These are phyloP conservation scores for Plumapathes pennacea DNA, from an alignment of 92 coral and sea anemone genomes.

Conservation along the genomic window DNA sequence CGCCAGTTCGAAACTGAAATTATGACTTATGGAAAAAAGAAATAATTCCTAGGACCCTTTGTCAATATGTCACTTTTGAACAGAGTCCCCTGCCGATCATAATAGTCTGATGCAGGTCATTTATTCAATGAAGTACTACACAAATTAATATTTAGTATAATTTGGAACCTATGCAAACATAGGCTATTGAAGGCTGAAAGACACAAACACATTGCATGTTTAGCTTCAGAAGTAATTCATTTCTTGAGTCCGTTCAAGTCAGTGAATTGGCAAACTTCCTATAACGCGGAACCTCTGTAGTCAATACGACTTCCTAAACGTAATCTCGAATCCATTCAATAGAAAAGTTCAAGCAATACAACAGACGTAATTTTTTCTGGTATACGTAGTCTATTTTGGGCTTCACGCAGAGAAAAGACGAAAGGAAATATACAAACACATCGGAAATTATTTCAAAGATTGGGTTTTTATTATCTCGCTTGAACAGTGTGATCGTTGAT, in stretches of 20 bases:
- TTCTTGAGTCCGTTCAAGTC: neutral
- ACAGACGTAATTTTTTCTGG: constrained; percentile 2
- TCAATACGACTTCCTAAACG: too few species aligned
- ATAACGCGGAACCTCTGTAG: too few species aligned
- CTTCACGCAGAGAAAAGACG: constrained; percentile 10
- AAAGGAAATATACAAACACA: constrained; percentile 17
- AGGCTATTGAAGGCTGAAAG: constrained; percentile 29
- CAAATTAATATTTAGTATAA: constrained; percentile 53
- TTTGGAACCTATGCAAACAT: constrained; percentile 63
- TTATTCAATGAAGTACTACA: constrained; percentile 27
- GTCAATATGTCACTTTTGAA: neutral
- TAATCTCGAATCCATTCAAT: too few species aligned
- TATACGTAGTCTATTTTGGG: constrained; percentile 27
- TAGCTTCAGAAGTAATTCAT: constrained; percentile 41
- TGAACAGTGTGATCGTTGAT: constrained; percentile 18
- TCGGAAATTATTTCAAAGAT: constrained; percentile 27
- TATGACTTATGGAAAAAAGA: constrained; percentile 5
- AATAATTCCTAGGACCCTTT: neutral
- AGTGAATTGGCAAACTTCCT: too few species aligned
- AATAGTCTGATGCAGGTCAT: neutral
- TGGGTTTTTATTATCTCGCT: constrained; percentile 22
- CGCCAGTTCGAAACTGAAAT: constrained; percentile 30
- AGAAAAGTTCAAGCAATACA: too few species aligned
- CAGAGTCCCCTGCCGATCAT: neutral
- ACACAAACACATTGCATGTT: constrained; percentile 41